Evolutionary conservation across 1,140 invertebrate species (phyloP), one percentile per base, ranked within the genome.

Genomic region (Drosophila miranda): DNA sequence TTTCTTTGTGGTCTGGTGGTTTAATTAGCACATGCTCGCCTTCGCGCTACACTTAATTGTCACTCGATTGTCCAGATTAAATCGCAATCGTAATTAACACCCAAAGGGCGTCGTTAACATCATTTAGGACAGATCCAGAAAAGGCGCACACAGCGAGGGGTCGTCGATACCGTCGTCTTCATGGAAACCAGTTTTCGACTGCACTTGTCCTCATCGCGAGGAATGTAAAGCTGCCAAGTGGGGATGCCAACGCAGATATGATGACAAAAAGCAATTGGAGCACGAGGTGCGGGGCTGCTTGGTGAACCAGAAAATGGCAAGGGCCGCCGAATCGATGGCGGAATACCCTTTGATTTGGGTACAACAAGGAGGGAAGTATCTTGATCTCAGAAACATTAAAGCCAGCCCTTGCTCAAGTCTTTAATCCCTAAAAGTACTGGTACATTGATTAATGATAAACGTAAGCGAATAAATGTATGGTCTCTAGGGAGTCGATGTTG

Each of bases 51-150:
- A 81, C 45, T 78, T 86, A 87, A 86, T 38, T 82, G 78, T 81
- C 82, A 71, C 73, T 68, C 74, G 81, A 86, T 84, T 86, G 81
- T 86, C 58, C 78, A 87, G 81, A 86, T 87, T 71, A 81, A 78
- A 77, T 86, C 62, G 76, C 64, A 81, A 71, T 87, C 67, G 82
- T 78, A 86, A 86, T 86, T 81, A 86, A 87, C 82, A 84, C 81
- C 81, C 81, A 87, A 86, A 81, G 81, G 81, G 81, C 81, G 87
- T 86, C 81, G 81, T 87, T 86, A 86, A 86, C 81, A 87, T 87
- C 74, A 86, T 87, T 86, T 78, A 86, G 71, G 72, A 68, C 77
- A 77, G 72, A 54, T 77, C 61, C 61, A 55, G 46, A 68, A 52
- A 66, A 38, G 7, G 34, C 45, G 49, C 54, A 58, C 66, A 63